phyloP scores from a whole-genome alignment of 2,113 vertebrate species.

The Proteles cristata region DNA sequence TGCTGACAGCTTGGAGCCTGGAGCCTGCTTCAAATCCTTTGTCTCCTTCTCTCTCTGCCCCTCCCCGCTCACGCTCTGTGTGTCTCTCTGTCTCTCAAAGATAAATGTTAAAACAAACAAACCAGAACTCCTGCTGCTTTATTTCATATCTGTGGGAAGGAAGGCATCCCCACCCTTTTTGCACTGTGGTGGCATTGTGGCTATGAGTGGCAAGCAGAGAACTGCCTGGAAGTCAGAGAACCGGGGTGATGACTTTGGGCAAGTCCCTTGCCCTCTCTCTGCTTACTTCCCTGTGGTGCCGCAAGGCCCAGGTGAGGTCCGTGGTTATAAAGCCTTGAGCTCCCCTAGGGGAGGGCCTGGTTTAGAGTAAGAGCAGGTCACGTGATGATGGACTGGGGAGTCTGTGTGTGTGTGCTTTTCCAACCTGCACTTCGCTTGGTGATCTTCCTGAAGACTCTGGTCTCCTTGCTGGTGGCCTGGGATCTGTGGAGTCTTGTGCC shows the following conservation, averaged over 20 bases:
- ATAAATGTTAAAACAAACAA: not conserved
- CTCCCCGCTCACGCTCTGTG: too few species aligned
- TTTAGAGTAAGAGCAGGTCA: not conserved
- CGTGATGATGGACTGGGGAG: not conserved
- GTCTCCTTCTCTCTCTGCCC: too few species aligned
- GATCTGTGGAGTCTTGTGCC: not conserved
- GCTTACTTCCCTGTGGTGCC: not conserved
- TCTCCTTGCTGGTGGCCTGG: not conserved
- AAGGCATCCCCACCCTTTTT: not conserved
- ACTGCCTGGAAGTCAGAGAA: not conserved
- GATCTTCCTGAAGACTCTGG: not conserved
- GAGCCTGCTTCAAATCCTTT: too few species aligned
- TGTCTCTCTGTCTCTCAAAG: too few species aligned
- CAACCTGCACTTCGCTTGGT: not conserved
- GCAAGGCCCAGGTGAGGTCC: not conserved
- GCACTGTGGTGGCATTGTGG: rapidly evolving
- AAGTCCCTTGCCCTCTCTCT: not conserved
- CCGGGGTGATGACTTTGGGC: not conserved
- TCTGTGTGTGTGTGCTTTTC: not conserved
- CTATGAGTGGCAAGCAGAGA: rapidly evolving
- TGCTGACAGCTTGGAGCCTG: too few species aligned
- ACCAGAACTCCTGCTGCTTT: not conserved
- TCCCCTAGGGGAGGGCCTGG: too few species aligned
- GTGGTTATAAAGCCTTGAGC: not conserved
- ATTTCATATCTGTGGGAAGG: not conserved